Base-by-base conservation (phyloP, 2,113 vertebrate species). In the Cisticola juncidis region DNA sequence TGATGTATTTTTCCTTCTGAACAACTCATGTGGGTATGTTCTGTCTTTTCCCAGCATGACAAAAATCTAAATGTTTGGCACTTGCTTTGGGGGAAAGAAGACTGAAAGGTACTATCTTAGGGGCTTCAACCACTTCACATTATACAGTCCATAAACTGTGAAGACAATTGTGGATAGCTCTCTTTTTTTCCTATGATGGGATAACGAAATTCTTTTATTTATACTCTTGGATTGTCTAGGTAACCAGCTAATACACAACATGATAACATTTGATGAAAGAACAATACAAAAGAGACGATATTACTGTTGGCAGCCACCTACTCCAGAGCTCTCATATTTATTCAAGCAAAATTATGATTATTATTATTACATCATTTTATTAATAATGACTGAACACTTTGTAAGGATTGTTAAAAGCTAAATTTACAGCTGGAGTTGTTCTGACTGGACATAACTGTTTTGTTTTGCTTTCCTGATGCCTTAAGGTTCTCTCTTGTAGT, bases 361-460 rank as follows among this genome's bases (percentile, higher is more conserved):
- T 45, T 65, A 74, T 51, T 94, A 35, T 82, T 94, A 92, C 81
- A 87, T 94, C 81, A 96, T 53, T 92, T 90, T 70, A 24, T 93
- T 95, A 86, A 78, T 94, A 96, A 94, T 68, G 79, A 73, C 74
- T 89, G 89, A 92, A 91, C 0, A 8, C 69, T 95, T 90, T 78
- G 90, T 82, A 70, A 87, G 64, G 54, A 82, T 69, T 68, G 38
- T 95, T 95, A 66, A 47, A 89, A 45, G 51, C 60, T 72, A 85
- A 94, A 86, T 82, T 94, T 81, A 93, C 51, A 69, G 58, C 31
- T 66, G 68, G 85, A 90, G 62, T 66, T 97, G 95, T 95, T 91
- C 85, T 94, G 95, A 93, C 95, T 96, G 95, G 92, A 97, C 81
- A 80, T 73, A 94, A 72, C 74, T 42, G 74, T 94, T 95, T 85